A percentile compares a stretch with the other conserved stretches of the same genome.
These are phyloP conservation scores for Crepidodera aurea DNA, from an alignment of 2,888 invertebrate species.

Conservation along the genomic window DNA sequence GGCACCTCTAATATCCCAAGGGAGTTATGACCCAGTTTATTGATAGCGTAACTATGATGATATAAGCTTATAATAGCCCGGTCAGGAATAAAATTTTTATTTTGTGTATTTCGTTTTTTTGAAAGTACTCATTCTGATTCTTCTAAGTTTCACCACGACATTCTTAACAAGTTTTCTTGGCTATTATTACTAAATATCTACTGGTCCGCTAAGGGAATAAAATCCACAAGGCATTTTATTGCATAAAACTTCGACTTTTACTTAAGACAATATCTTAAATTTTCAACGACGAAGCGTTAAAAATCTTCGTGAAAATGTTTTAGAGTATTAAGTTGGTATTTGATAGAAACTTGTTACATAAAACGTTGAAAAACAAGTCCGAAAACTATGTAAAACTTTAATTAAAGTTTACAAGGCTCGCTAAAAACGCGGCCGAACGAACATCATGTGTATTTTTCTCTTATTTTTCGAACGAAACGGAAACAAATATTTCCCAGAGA, in stretches of 20 bases:
- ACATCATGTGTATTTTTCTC: constrained; percentile 8
- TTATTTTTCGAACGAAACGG: constrained; percentile 20
- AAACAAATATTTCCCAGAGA: constrained; percentile 25
- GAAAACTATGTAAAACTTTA: constrained; percentile 35
- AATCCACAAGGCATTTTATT: neutral
- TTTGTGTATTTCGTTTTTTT: too few species aligned
- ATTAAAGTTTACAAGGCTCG: constrained; percentile 32
- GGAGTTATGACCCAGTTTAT: too few species aligned
- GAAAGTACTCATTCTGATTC: too few species aligned
- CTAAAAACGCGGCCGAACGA: constrained; percentile 14
- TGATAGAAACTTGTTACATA: constrained; percentile 19
- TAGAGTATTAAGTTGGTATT: constrained; percentile 9
- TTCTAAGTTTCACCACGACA: too few species aligned
- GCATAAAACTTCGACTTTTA: neutral
- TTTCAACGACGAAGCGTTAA: neutral
- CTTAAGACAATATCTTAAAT: neutral
- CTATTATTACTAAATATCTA: too few species aligned
- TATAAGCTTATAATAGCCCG: too few species aligned
- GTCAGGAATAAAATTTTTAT: too few species aligned
- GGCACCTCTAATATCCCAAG: too few species aligned
- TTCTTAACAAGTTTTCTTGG: too few species aligned
- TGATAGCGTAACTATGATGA: too few species aligned
- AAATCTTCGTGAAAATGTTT: neutral
- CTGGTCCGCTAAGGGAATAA: neutral
- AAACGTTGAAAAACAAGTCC: constrained; percentile 13